phyloP scores from a whole-genome alignment of 2,888 invertebrate species.

The Auanema sp. region DNA sequence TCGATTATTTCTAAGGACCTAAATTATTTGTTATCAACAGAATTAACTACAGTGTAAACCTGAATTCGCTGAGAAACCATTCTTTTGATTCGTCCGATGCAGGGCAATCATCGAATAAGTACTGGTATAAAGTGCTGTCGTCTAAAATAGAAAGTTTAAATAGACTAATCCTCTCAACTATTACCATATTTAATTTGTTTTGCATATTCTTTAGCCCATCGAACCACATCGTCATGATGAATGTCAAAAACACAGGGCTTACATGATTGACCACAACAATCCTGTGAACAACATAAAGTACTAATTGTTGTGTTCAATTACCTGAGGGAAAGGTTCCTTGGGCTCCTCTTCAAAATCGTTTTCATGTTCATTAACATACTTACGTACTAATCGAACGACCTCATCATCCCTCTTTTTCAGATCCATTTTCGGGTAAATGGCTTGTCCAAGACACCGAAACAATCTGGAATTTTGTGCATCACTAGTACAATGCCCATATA shows the following conservation, averaged over 20 bases:
- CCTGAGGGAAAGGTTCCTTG: slow-evolving; percentile 20
- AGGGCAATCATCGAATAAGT: too few species aligned
- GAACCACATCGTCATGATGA: slow-evolving; percentile 19
- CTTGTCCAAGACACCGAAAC: slow-evolving; percentile 16
- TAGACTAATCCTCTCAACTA: not conserved
- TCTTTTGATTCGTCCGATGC: too few species aligned
- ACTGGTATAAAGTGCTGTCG: too few species aligned
- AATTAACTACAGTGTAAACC: too few species aligned
- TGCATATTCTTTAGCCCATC: slow-evolving; percentile 25
- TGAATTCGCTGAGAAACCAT: too few species aligned
- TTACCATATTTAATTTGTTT: slow-evolving; percentile 14
- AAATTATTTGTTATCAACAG: too few species aligned
- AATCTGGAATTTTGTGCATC: slow-evolving; percentile 10
- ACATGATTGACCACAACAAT: slow-evolving; percentile 32
- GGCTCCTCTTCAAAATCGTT: slow-evolving; percentile 17
- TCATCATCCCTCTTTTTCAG: slow-evolving; percentile 11
- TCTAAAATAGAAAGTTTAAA: too few species aligned
- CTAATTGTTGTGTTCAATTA: not conserved
- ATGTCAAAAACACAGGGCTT: slow-evolving; percentile 32
- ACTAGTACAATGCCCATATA: slow-evolving; percentile 17
- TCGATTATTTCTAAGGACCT: too few species aligned
- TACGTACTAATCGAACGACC: slow-evolving; percentile 21
- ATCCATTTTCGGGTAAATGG: slow-evolving; percentile 11
- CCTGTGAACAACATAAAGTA: slow-evolving; percentile 8
- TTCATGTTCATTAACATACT: slow-evolving; percentile 6